These are phyloP conservation scores for Prunella strophiata DNA, from an alignment of 2,797 vertebrate species.

Conservation along the genomic window DNA sequence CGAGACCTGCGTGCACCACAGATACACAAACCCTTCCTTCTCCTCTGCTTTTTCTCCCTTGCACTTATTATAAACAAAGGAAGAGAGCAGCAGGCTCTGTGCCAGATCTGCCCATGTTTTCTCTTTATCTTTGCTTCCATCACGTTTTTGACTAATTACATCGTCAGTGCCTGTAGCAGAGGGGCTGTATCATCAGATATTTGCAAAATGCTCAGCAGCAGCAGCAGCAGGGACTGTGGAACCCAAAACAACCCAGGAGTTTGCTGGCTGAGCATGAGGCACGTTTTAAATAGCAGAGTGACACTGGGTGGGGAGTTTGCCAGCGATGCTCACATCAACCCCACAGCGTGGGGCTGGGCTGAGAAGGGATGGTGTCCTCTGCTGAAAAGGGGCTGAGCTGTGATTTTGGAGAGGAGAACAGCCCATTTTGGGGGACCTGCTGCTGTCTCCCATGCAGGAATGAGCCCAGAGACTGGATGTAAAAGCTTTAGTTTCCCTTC, in stretches of 20 bases:
- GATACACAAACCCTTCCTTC: not conserved
- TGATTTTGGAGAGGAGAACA: not conserved
- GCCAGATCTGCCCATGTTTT: slow-evolving; percentile 20
- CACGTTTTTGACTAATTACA: not conserved
- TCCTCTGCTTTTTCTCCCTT: not conserved
- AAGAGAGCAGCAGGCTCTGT: not conserved
- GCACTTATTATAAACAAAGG: slow-evolving; percentile 19
- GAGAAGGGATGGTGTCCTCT: fast-evolving
- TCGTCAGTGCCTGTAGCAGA: fast-evolving
- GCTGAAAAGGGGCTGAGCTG: not conserved
- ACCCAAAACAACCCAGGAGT: not conserved
- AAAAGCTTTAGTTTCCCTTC: not conserved
- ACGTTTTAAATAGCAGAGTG: not conserved
- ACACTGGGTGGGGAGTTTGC: not conserved
- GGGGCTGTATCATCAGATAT: not conserved
- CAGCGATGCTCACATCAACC: not conserved
- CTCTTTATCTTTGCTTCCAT: slow-evolving; percentile 26
- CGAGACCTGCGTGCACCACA: not conserved
- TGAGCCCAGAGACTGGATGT: not conserved
- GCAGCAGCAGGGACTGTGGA: fast-evolving
- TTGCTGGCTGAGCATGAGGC: not conserved
- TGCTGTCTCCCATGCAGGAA: not conserved
- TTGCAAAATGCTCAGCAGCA: not conserved
- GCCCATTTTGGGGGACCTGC: not conserved
- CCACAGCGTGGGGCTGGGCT: fast-evolving